phyloP scores from a whole-genome alignment of 2,888 invertebrate genomes.

The Neoaliturus tenellus region DNA sequence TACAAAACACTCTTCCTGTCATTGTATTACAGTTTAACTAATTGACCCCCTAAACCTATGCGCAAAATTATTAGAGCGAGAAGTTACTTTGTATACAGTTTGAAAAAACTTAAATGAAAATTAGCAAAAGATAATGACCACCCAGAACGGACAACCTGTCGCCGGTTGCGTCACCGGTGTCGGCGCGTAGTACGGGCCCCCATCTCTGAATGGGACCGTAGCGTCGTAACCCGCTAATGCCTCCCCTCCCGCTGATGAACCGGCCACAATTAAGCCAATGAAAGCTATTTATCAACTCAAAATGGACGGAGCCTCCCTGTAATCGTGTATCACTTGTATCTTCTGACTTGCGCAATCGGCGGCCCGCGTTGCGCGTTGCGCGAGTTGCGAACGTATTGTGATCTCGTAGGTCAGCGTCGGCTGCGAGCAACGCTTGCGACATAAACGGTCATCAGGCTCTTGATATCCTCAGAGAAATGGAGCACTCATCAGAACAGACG shows the following conservation, averaged over 20 bases:
- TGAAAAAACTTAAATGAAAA: no score
- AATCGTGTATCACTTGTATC: slow-evolving; percentile 31
- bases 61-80: no score
- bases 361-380: not conserved
- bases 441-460: slow-evolving; percentile 11
- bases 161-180: not conserved
- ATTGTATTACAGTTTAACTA: no score
- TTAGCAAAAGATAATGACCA: no score
- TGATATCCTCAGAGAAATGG: slow-evolving; percentile 15
- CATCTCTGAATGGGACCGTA: no score
- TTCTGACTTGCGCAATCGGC: slow-evolving; percentile 23
- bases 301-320: slow-evolving; percentile 26
- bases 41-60: no score
- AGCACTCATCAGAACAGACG: not conserved
- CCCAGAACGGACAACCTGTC: not conserved
- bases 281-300: slow-evolving; percentile 38
- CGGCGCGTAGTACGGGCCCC: slow-evolving; percentile 36
- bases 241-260: slow-evolving; percentile 37
- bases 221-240: no score
- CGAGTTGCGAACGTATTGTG: not conserved
- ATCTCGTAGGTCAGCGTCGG: not conserved
- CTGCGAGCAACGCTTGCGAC: not conserved
- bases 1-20: no score
- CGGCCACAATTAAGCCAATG: slow-evolving; percentile 44
- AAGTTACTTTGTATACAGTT: no score